phyloP scores from a whole-genome alignment of 2,888 invertebrate genomes.

The Chrysolina haemoptera region DNA sequence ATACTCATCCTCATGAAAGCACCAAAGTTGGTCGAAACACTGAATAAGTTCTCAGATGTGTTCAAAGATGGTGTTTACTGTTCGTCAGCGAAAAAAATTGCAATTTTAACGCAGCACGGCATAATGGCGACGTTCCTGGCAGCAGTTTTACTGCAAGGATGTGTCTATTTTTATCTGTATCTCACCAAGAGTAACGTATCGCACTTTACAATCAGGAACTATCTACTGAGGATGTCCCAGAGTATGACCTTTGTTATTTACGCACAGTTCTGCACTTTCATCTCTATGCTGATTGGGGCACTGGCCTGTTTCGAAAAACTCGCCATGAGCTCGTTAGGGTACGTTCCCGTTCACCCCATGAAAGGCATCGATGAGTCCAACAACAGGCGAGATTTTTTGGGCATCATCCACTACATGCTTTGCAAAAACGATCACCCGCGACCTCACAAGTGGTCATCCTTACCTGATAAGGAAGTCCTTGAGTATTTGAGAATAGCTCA shows the following conservation, averaged over 20 bases:
- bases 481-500: conserved; percentile 66
- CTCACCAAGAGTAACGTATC: conserved; percentile 57
- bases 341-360: conserved; percentile 63
- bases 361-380: conserved; percentile 62
- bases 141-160: conserved; percentile 54
- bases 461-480: conserved; percentile 58
- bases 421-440: conserved; percentile 62
- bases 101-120: conserved; percentile 55
- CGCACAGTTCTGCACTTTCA: conserved; percentile 57
- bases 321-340: conserved; percentile 61
- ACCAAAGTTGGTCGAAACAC: conserved; percentile 58
- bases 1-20: conserved; percentile 57
- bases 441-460: conserved; percentile 50
- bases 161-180: conserved; percentile 56
- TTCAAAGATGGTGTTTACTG: conserved; percentile 63
- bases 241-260: conserved; percentile 63
- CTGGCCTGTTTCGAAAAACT: conserved; percentile 67
- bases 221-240: conserved; percentile 60
- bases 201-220: conserved; percentile 56
- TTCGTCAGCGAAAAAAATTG: conserved; percentile 56
- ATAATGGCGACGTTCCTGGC: conserved; percentile 51
- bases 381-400: conserved; percentile 60
- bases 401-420: conserved; percentile 55
- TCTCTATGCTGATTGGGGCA: conserved; percentile 58
- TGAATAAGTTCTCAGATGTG: conserved; percentile 59